Percentiles rank a stretch among this genome's conserved stretches.
Evolutionary conservation across 2,888 invertebrate genomes (phyloP).

Genomic region (Nysson spinosus): DNA sequence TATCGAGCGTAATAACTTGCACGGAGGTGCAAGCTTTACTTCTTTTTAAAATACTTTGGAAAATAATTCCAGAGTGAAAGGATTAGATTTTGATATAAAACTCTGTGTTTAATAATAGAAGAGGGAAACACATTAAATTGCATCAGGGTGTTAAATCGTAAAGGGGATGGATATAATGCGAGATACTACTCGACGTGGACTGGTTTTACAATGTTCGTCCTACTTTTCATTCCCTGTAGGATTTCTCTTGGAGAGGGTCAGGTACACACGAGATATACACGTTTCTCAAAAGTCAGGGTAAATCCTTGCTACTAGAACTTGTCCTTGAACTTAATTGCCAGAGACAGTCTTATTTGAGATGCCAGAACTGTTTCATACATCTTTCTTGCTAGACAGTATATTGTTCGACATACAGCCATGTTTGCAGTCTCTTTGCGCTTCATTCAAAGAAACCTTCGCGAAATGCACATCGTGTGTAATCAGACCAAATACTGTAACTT

Average conservation of each 20-base stretch:
- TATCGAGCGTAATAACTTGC: too few relatives aligned
- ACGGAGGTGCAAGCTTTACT: neutral
- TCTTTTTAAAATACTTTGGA: conserved; percentile 12
- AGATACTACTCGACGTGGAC: conserved; percentile 39
- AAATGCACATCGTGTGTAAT: too few relatives aligned
- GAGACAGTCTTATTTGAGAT: neutral
- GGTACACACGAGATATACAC: conserved; percentile 17
- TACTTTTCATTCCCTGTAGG: conserved; percentile 51
- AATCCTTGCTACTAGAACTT: conserved; percentile 39
- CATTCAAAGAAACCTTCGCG: too few relatives aligned
- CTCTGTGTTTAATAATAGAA: too few relatives aligned
- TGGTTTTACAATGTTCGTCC: conserved; percentile 57
- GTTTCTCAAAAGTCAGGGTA: conserved; percentile 33
- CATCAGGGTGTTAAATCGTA: conserved; percentile 41
- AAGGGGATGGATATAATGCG: conserved; percentile 39
- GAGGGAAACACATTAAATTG: conserved; percentile 44
- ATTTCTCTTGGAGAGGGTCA: conserved; percentile 25
- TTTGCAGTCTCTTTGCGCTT: too few relatives aligned
- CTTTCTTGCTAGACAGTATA: too few relatives aligned
- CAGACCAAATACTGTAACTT: too few relatives aligned
- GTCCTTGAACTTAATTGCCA: conserved; percentile 55
- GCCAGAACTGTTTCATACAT: neutral
- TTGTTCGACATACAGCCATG: neutral
- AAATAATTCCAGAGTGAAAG: conserved; percentile 31
- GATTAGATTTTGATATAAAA: too few relatives aligned